Conservation (phyloP, 1,140 invertebrate species). For the Brevipalpus yothersi region DNA sequence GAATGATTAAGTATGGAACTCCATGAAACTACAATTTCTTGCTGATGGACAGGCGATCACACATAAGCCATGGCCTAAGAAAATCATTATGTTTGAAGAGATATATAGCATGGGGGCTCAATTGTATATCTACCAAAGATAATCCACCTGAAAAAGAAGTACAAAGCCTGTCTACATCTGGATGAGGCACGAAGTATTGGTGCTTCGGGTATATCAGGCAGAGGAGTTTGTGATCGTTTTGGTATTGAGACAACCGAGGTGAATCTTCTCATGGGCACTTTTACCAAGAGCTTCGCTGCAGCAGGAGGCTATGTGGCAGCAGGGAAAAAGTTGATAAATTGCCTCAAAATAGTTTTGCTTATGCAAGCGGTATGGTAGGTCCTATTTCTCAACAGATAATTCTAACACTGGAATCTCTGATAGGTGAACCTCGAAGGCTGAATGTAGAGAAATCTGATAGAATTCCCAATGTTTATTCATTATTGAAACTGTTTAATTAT, state of each 20-base stretch:
- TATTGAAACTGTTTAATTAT: no score
- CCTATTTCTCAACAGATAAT: conserved; percentile 76
- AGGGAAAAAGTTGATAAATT: conserved; percentile 44
- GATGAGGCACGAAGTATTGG: conserved; percentile 94
- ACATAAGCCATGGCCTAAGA: conserved; percentile 64
- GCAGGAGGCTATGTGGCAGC: conserved; percentile 92
- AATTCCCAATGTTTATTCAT: no score
- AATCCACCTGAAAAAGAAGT: conserved; percentile 75
- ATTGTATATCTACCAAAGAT: conserved; percentile 72
- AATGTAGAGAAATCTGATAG: conserved; percentile 25
- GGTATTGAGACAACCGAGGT: conserved; percentile 58
- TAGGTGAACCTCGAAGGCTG: conserved; percentile 34
- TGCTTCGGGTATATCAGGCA: conserved; percentile 59
- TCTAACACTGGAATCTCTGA: conserved; percentile 17
- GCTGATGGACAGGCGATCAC: conserved; percentile 51
- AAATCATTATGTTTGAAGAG: conserved; percentile 79
- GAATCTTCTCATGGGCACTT: conserved; percentile 92
- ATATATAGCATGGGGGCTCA: conserved; percentile 85
- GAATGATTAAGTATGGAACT: no score
- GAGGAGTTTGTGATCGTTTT: conserved; percentile 69
- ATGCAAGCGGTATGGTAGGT: conserved; percentile 75
- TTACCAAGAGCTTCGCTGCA: conserved; percentile 81
- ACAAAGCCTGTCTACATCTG: conserved; percentile 76
- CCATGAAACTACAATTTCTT: conserved; percentile 28
- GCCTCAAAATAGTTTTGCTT: conserved; percentile 54